These are phyloP conservation scores for Sinohyriopsis cumingii DNA, from an alignment of 2,888 invertebrate genomes.

Conservation along the genomic window DNA sequence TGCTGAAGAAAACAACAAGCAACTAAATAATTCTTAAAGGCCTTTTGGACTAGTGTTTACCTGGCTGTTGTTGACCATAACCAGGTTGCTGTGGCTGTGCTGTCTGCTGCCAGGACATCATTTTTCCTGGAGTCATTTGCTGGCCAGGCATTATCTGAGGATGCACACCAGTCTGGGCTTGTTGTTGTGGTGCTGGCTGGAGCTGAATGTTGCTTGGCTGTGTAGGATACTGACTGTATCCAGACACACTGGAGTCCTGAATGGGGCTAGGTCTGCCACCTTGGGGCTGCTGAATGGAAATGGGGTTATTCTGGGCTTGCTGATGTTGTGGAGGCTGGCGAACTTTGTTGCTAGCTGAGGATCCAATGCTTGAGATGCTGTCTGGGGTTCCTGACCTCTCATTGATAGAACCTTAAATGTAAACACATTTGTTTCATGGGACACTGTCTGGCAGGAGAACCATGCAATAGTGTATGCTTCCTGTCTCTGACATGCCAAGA, in stretches of 20 bases:
- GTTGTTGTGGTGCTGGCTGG: constrained; percentile 26
- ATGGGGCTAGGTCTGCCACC: constrained; percentile 3
- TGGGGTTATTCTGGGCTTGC: constrained; percentile 9
- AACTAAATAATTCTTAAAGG: too few relatives aligned
- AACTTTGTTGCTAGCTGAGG: constrained; percentile 49
- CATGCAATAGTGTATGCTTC: not conserved
- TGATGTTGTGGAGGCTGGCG: constrained; percentile 15
- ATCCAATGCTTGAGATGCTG: constrained; percentile 64
- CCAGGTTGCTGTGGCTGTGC: constrained; percentile 14
- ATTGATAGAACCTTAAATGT: too few relatives aligned
- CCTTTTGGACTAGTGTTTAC: not conserved
- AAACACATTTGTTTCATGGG: not conserved
- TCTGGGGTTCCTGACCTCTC: constrained; percentile 66
- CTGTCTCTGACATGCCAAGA: too few relatives aligned
- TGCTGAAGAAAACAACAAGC: too few relatives aligned
- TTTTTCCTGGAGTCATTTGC: constrained; percentile 17
- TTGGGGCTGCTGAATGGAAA: constrained; percentile 1
- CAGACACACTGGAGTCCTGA: not conserved
- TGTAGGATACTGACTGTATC: not conserved
- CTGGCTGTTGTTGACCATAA: constrained; percentile 26
- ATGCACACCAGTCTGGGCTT: constrained; percentile 27
- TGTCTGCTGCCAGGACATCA: constrained; percentile 6
- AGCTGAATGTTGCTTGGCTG: constrained; percentile 7
- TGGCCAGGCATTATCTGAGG: constrained; percentile 20
- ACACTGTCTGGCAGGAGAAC: not conserved